Base-by-base conservation (phyloP, 2,113 vertebrate genomes). In the Oncorhynchus mykiss region DNA sequence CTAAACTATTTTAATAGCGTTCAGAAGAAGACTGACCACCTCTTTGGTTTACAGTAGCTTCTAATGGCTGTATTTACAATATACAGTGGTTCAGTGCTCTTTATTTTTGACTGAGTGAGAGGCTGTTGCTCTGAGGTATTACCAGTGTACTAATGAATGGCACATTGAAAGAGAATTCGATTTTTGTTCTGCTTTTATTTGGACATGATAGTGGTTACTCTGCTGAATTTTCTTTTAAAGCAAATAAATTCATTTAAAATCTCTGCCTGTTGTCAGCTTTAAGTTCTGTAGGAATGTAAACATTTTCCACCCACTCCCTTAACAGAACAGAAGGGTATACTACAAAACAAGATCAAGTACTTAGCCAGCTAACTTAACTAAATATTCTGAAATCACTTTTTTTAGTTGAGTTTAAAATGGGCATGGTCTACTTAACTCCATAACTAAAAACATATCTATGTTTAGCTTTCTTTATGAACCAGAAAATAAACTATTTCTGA, bases 121-220 rank as follows among this genome's bases (percentile, higher is more conserved):
- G 22, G 16, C 68, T 77, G 67, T 78, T 84, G 62, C 73, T 27
- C 74, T 34, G 29, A 31, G 66, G 12, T 8, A 80, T 80, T 71
- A 82, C 78, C 83, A 76, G 81, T 84, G 82, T 45, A 45, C 39
- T 45, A 45, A 45, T 86, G 22, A 65, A 3, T 27, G 59, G 70
- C 6, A 78, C 79, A 51, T 64, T 76, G 70, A 67, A 77, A 78
- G 49, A 71, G 49, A 71, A 78, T 67, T 74, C 79, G 6, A 81
- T 87, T 88, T 75, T 78, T 72, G 78, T 72, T 45, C 83, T 84
- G 85, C 77, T 87, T 86, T 89, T 27, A 84, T 88, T 86, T 88
- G 86, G 78, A 84, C 78, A 60, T 54, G 51, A 54, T 45, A 73
- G 79, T 66, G 54, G 64, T 82, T 62, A 83, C 64, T 72, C 67